phyloP scores from a whole-genome alignment of 2,888 invertebrate species.

The Cantharis flavilabris region DNA sequence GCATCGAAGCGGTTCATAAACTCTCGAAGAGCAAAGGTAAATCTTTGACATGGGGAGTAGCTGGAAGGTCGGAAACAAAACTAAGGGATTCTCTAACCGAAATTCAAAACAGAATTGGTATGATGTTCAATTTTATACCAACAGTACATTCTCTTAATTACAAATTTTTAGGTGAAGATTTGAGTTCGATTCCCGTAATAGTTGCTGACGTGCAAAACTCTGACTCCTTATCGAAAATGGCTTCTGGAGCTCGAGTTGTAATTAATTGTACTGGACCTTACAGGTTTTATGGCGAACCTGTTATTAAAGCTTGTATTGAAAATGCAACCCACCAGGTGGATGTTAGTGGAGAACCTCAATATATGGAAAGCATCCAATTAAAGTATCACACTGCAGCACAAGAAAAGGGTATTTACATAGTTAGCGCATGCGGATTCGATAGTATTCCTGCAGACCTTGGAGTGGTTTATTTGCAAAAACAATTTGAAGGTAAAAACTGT shows the following conservation, averaged over 20 bases:
- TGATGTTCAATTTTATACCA: not conserved
- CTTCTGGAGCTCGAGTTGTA: slow-evolving; percentile 74
- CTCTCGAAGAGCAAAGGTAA: slow-evolving; percentile 55
- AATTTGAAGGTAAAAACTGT: slow-evolving; percentile 70
- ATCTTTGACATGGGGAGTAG: slow-evolving; percentile 82
- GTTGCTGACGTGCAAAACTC: slow-evolving; percentile 79
- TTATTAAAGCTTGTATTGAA: slow-evolving; percentile 82
- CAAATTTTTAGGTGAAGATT: slow-evolving; percentile 58
- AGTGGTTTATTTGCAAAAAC: slow-evolving; percentile 72
- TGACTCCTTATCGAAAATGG: slow-evolving; percentile 80
- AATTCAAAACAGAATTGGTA: slow-evolving; percentile 56
- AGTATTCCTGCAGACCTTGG: slow-evolving; percentile 91
- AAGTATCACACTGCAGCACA: slow-evolving; percentile 75
- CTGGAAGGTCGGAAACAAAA: slow-evolving; percentile 72
- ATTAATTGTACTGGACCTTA: slow-evolving; percentile 95
- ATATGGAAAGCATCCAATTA: slow-evolving; percentile 62
- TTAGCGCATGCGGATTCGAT: slow-evolving; percentile 94
- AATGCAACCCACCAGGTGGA: slow-evolving; percentile 87
- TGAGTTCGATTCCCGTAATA: slow-evolving; percentile 68
- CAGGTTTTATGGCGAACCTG: slow-evolving; percentile 84
- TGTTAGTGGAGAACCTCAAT: slow-evolving; percentile 88
- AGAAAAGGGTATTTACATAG: slow-evolving; percentile 80
- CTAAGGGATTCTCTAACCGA: slow-evolving; percentile 47
- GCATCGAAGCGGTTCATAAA: slow-evolving; percentile 67
- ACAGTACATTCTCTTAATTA: not conserved